These are phyloP conservation scores for Sylvia borin DNA, from an alignment of 2,797 vertebrate genomes.

Conservation along the genomic window DNA sequence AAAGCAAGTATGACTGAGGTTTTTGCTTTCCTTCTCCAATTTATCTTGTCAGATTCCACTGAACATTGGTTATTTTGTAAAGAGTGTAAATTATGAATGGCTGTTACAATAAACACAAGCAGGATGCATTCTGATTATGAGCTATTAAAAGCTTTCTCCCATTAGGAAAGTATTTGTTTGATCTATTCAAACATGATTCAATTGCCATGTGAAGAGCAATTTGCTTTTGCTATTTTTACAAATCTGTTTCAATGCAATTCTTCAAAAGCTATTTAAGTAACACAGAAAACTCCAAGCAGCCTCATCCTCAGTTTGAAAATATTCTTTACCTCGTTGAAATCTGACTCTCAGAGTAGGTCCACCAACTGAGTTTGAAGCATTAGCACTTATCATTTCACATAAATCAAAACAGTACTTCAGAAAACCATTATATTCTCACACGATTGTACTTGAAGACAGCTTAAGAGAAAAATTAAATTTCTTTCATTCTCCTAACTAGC, in stretches of 20 bases:
- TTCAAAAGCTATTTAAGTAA: neutral
- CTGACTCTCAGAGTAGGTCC: neutral
- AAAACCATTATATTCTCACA: neutral
- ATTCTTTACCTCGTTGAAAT: neutral
- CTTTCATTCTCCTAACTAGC: neutral
- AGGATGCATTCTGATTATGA: neutral
- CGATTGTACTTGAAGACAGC: neutral
- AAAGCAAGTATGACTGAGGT: neutral
- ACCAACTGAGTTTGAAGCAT: neutral
- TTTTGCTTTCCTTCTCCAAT: neutral
- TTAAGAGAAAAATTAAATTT: neutral
- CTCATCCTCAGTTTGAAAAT: neutral
- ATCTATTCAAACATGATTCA: neutral
- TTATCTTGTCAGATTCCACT: neutral
- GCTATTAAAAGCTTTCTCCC: neutral
- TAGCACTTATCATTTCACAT: neutral
- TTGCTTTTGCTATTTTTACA: conserved; percentile 1
- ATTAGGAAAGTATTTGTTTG: neutral
- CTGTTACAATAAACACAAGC: neutral
- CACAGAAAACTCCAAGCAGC: neutral
- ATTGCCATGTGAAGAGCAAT: neutral
- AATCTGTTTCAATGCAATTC: neutral
- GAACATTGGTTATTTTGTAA: neutral
- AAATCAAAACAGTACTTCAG: neutral
- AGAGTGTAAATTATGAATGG: neutral